phyloP scores from a whole-genome alignment of 2,888 invertebrate species.

The Linhomoeus sp. region DNA sequence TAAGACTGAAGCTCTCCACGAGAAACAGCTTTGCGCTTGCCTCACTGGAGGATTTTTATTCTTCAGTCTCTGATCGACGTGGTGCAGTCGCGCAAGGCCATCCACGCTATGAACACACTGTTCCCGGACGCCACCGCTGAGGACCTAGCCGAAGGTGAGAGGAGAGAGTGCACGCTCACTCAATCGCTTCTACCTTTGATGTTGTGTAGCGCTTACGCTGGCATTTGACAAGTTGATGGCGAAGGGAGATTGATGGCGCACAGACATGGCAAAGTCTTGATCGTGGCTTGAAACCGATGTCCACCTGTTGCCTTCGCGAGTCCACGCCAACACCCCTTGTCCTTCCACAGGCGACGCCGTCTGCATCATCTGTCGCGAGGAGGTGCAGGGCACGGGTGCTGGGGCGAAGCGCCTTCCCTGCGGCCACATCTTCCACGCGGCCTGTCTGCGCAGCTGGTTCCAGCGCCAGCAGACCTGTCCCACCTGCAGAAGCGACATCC shows the following conservation, averaged over 20 bases:
- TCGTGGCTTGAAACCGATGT: no score
- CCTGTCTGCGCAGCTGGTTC: constrained; percentile 94
- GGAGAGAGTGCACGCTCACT: constrained; percentile 17
- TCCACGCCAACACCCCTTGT: no score
- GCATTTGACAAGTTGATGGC: no score
- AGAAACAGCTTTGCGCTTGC: no score
- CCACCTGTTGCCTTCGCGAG: no score
- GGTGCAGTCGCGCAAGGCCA: constrained; percentile 50
- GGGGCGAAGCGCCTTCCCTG: constrained; percentile 84
- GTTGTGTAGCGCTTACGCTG: no score
- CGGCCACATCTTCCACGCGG: constrained; percentile 96
- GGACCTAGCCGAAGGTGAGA: background rate
- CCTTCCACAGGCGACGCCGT: constrained; percentile 85
- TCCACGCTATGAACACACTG: constrained; percentile 24
- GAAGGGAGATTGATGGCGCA: no score
- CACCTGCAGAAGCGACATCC: constrained; percentile 77
- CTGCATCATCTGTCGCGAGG: constrained; percentile 90
- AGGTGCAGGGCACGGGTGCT: constrained; percentile 35
- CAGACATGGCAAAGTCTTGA: no score
- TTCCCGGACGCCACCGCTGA: constrained; percentile 53
- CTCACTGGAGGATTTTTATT: background rate
- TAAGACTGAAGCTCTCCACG: no score
- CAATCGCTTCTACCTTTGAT: no score
- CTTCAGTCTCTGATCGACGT: constrained; percentile 83
- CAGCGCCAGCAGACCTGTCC: constrained; percentile 98